Base-by-base conservation (phyloP, 1,140 invertebrate genomes). In the Spodoptera litura region DNA sequence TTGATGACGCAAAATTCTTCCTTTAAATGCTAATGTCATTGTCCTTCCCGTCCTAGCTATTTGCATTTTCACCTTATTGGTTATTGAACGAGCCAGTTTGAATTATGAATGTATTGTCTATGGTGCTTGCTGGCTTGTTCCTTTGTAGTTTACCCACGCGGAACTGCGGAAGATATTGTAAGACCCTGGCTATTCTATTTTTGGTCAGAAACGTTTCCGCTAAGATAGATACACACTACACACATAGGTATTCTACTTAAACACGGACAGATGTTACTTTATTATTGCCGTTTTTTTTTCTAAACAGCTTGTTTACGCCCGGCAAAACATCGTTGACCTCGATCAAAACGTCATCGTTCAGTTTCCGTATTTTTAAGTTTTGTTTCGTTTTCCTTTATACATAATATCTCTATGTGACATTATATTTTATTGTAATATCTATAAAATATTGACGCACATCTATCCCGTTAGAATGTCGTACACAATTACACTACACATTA, bases 1-100 rank as follows among this genome's bases (percentile, higher is more conserved):
- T 85, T 80, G 85, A 87, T 93, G 91, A 93, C 91, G 92, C 87
- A 89, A 84, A 78, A 61, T 81, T 87, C 78, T 89, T 90, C 85
- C 88, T 87, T 84, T 85, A 88, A 89, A 89, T 84, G 83, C 87
- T 90, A 84, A 94, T 90, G 91, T 91, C 92, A 92, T 93, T 93
- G 92, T 93, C 86, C 91, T 93, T 89, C 84, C 79, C 78, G 78
- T 86, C 82, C 87, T 87, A 84, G 68, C 38, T 77, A 52, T 74
- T 70, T 78, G 84, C 85, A 87, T 89, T 89, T 86, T 91, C 71
- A 49, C 53, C 51, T 38, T 56, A 72, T 56, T 35, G 53, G 38
- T 35, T 53, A 58, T 73, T 25, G 35, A 59, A 59, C 56, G 27
- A 59, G 20, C 38, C 53, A 49, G 35, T 73, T 73, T 20, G 51